Conservation (phyloP, 2,113 vertebrate species). For the Dolichotis patagonum region DNA sequence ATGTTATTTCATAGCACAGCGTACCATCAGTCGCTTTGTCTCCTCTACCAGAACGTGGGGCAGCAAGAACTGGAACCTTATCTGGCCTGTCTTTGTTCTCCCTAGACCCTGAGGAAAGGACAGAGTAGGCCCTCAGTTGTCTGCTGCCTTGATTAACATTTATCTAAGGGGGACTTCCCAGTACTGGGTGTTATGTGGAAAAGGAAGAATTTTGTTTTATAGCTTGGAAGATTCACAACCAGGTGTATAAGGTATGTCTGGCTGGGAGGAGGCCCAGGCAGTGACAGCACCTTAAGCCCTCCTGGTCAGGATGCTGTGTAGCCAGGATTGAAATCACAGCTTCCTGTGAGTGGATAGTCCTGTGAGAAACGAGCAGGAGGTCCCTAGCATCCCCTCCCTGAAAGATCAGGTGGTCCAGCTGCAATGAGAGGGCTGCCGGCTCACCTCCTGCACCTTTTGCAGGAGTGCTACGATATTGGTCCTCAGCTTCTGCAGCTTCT, state of each 20-base stretch:
- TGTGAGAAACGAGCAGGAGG: conserved; percentile 18
- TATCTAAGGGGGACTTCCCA: neutral
- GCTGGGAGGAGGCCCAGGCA: conserved; percentile 53
- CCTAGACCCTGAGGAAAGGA: neutral
- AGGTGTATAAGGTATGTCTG: conserved; percentile 36
- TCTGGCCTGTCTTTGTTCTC: neutral
- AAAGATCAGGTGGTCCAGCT: conserved; percentile 43
- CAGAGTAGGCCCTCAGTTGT: neutral
- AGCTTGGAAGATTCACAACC: conserved; percentile 50
- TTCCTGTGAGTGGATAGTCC: conserved; percentile 17
- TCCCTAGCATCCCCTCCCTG: neutral
- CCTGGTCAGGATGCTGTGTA: conserved; percentile 49
- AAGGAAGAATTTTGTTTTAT: conserved; percentile 44
- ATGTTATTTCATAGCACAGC: neutral
- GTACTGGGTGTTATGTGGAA: conserved; percentile 50
- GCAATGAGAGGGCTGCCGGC: conserved; percentile 71
- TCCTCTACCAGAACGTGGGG: neutral
- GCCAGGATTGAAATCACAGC: conserved; percentile 63
- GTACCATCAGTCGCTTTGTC: neutral
- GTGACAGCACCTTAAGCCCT: conserved; percentile 54
- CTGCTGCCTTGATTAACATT: neutral
- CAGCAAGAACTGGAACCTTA: neutral
- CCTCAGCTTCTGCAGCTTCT: conserved; percentile 96
- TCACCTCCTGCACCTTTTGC: conserved; percentile 98
- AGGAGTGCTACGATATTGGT: conserved; percentile 97